Base-by-base conservation (phyloP, 2,888 invertebrate genomes). In the Allygus modestus region DNA sequence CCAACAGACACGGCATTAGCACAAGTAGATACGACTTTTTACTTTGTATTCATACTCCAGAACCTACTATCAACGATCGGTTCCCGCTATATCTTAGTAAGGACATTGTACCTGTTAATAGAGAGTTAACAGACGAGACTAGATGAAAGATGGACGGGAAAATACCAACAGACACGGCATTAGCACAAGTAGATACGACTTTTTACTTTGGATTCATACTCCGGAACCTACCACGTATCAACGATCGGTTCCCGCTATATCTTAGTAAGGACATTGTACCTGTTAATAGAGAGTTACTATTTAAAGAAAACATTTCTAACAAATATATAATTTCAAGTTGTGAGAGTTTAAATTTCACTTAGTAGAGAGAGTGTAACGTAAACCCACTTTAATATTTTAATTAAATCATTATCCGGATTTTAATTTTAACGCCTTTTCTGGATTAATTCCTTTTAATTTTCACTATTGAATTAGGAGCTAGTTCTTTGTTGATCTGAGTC, bases 91-190 rank as follows among this genome's bases (percentile, higher is more conserved):
- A 7, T 37, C 37, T 37, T 9, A 37, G 4, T 9, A 37, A 37
- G 9, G 9, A 37, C 37, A 7, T 37, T 37, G 37, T 37, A 37
- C 37, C 9, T 37, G 4, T 37, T 37, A 37, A 37, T 37, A 37
- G 37, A 9, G 37, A 37, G n/a, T 65, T 65, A 65, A 65, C 65
- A 28, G 17, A 28, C 28, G n/a, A 65, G 65, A 0, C 65, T 65
- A 65, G 65, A 65, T 65, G 28, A 65, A 65, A 65, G 65, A 28
- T 28, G 31, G 65, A 65, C 65, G 65, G 23, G 15, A 65, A 65
- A 58, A 58, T 12, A 58, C 58, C 58, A 5, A 15, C 65, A 28
- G 65, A 12, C 65, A 65, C 31, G 65, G 65, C 15, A 65, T 28
- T 17, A 31, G 65, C 65, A 28, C 28, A 28, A 31, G 15, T 28